Conservation (phyloP, 1,140 invertebrate species). For the Saxidomus purpurata region DNA sequence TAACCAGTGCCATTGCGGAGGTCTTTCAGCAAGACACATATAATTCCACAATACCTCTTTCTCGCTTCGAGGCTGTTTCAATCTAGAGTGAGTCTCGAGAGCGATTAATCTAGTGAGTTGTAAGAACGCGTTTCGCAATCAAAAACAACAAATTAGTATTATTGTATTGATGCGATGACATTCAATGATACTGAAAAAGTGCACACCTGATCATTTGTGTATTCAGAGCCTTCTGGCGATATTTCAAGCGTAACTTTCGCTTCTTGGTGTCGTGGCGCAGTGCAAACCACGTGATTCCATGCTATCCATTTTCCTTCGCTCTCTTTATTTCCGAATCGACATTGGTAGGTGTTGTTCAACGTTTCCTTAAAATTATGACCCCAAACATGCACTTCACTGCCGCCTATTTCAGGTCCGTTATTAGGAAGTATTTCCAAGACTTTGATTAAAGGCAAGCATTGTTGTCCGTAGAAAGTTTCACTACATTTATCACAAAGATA, state of each 20-base stretch:
- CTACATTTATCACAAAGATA: constrained; percentile 72
- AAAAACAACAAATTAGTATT: too few relatives aligned
- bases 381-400: constrained; percentile 69
- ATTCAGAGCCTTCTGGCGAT: constrained; percentile 47
- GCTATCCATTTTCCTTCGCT: constrained; percentile 65
- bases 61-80: too few relatives aligned
- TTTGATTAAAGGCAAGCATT: constrained; percentile 69
- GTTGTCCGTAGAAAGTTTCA: constrained; percentile 71
- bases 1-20: too few relatives aligned
- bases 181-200: too few relatives aligned
- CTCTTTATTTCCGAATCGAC: constrained; percentile 56
- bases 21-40: too few relatives aligned
- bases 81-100: too few relatives aligned
- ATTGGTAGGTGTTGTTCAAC: constrained; percentile 58
- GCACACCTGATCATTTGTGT: constrained; percentile 66
- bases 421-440: constrained; percentile 69
- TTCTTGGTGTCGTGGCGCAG: constrained; percentile 47
- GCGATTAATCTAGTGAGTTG: too few relatives aligned
- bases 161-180: too few relatives aligned
- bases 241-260: constrained; percentile 54
- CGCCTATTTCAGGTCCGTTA: constrained; percentile 68
- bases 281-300: constrained; percentile 64
- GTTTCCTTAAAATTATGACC: constrained; percentile 75
- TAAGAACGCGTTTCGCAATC: too few relatives aligned
- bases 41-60: too few relatives aligned